Evolutionary conservation across 2,113 vertebrate species (phyloP).

Genomic region (Camarhynchus parvulus): DNA sequence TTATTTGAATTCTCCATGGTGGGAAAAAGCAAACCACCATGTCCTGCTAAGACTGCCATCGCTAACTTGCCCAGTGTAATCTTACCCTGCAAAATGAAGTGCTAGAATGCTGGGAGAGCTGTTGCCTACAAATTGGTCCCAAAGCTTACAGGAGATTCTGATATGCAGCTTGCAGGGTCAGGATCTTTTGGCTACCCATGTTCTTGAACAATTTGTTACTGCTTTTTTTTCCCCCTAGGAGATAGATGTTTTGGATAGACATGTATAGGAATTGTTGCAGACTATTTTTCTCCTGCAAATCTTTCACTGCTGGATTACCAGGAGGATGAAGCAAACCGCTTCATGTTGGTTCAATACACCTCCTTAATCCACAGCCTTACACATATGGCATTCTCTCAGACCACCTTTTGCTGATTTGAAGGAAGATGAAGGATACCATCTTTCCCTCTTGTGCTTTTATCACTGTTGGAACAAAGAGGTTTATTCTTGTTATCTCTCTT

Average conservation of each 20-base stretch:
- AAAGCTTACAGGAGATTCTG: not conserved
- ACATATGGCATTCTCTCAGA: accelerated
- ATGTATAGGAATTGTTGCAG: not conserved
- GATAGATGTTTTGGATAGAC: not conserved
- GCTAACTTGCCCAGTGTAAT: not conserved
- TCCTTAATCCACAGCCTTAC: not conserved
- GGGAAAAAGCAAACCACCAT: not conserved
- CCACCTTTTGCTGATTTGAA: not conserved
- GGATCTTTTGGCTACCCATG: not conserved
- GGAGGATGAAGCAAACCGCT: not conserved
- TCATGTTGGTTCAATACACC: not conserved
- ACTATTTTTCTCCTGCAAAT: not conserved
- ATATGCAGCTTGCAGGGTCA: not conserved
- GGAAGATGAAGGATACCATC: not conserved
- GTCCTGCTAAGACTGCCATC: not conserved
- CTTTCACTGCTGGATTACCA: not conserved
- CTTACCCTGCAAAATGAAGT: not conserved
- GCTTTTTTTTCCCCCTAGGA: not conserved
- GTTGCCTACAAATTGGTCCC: not conserved
- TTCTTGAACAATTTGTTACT: not conserved
- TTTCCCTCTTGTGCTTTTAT: not conserved
- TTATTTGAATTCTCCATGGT: not conserved
- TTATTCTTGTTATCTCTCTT: not conserved
- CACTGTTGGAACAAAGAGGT: not conserved
- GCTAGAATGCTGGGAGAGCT: not conserved